Percentiles rank a stretch among this genome's conserved stretches.
Evolutionary conservation across 1,140 invertebrate species (phyloP).

Genomic region (Saccostrea echinata): DNA sequence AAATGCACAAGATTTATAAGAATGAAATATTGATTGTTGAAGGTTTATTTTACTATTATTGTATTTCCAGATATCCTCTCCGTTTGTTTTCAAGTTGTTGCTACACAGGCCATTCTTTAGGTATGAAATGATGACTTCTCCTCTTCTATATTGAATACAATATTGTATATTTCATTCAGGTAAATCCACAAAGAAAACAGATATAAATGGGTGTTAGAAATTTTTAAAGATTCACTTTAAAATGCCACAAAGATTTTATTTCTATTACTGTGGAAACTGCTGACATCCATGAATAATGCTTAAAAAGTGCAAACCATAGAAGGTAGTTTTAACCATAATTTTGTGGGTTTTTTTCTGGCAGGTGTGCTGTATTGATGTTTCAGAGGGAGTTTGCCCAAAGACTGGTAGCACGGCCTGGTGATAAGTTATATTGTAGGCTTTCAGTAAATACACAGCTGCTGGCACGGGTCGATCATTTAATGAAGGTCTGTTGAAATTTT

Average conservation of each 20-base stretch:
- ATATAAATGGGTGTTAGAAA: too few relatives aligned
- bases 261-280: too few relatives aligned
- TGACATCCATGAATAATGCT: too few relatives aligned
- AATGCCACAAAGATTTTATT: too few relatives aligned
- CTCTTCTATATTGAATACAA: too few relatives aligned
- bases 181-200: too few relatives aligned
- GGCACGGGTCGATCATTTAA: constrained; percentile 96
- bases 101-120: constrained; percentile 92
- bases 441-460: constrained; percentile 98
- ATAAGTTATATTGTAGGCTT: constrained; percentile 97
- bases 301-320: not conserved
- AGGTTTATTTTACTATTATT: not conserved
- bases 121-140: constrained; percentile 77
- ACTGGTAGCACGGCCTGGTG: constrained; percentile 97
- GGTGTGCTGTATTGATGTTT: constrained; percentile 99
- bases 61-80: constrained; percentile 93
- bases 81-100: constrained; percentile 97
- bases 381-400: constrained; percentile 99
- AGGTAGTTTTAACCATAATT: not conserved
- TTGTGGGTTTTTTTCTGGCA: constrained; percentile 80
- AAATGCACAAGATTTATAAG: too few relatives aligned
- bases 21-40: too few relatives aligned
- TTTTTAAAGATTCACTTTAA: too few relatives aligned
- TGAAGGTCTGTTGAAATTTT: constrained; percentile 88
- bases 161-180: too few relatives aligned